Base-by-base conservation (phyloP, 2,113 vertebrate genomes). In the Xyrauchen texanus region DNA sequence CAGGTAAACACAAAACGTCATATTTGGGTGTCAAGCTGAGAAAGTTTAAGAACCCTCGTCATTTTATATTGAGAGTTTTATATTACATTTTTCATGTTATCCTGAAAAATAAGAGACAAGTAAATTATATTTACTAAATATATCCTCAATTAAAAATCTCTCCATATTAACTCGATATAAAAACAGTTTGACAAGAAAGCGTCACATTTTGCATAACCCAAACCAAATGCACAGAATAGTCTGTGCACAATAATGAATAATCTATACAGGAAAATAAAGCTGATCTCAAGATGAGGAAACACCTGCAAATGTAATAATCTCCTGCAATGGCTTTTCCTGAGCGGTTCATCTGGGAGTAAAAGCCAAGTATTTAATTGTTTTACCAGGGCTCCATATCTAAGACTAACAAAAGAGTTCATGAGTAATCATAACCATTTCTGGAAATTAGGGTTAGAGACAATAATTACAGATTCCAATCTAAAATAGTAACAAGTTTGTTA, bases 301-400 rank as follows among this genome's bases (percentile, higher is more conserved):
- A 92, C 91, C 93, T 94, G 93, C 89, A 89, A 87, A 93, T 92
- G 83, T 88, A 71, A 94, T 94, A 87, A 85, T 16, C 69, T 79
- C 63, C 69, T 45, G 21, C 77, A 21, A 51, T 47, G 80, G 71
- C 80, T 52, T 45, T 55, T 66, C 57, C 67, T 45, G 75, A 68
- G 70, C 34, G 11, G 21, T 63, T 78, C 77, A 71, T 77, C 75
- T 80, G 70, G 76, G 68, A 80, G 46, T 7, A 64, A 47, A 77
- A 57, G 69, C 76, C 76, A 45, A 84, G 81, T 62, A 46, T 66
- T 66, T 85, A 86, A 87, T 71, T 79, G 76, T 79, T 85, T 86
- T 82, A 83, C 34, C 88, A 90, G 86, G 84, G 68, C 42, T 64
- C 42, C 6, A 21, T 52, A 15, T 60, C 45, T 42, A 42, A 66